Evolutionary conservation across 2,113 vertebrate genomes (phyloP), one percentile per base, ranked within the genome.

Genomic region (Perccottus glenii): DNA sequence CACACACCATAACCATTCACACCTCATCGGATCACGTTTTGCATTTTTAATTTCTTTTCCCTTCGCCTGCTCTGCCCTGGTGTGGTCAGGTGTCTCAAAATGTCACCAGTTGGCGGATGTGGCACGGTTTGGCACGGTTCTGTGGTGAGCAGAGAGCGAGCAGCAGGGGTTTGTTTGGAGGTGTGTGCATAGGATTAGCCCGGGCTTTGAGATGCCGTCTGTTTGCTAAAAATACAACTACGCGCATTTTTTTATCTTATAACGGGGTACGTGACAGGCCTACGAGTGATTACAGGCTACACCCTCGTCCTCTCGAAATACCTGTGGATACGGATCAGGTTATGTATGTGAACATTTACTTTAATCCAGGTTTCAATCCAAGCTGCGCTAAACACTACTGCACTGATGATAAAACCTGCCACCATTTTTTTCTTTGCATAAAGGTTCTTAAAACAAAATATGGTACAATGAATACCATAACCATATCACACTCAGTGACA

Each of bases 41-140:
- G 2, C 10, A 43, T 43, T 43, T 43, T 43, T 43, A 8, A 0
- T n/a, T 35, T 12, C 38, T 5, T 27, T 15, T 16, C 4, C 1
- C 0, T 14, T 61, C 52, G 32, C 33, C 47, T 19, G 35, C 27
- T 57, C 47, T 38, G 43, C 55, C 45, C 27, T 36, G 42, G 43
- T 47, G 3, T 53, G 74, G 49, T 69, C 75, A 77, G 75, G 75
- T 83, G 81, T 45, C 10, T 73, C 76, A 80, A 80, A 75, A 86
- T 77, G 79, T 81, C 80, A 84, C 70, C 82, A 46, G 4, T 50
- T 38, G 61, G 79, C 42, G 6, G 46, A 15, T 61, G 48, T 70
- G 55, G 70, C 51, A 38, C 58, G 47, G 36, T 70, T 62, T 81
- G 70, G 57, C 60, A 45, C 35, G 59, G 56, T 10, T 46, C 15